Conservation (phyloP, 2,113 vertebrate species). For the Blennius ocellaris region DNA sequence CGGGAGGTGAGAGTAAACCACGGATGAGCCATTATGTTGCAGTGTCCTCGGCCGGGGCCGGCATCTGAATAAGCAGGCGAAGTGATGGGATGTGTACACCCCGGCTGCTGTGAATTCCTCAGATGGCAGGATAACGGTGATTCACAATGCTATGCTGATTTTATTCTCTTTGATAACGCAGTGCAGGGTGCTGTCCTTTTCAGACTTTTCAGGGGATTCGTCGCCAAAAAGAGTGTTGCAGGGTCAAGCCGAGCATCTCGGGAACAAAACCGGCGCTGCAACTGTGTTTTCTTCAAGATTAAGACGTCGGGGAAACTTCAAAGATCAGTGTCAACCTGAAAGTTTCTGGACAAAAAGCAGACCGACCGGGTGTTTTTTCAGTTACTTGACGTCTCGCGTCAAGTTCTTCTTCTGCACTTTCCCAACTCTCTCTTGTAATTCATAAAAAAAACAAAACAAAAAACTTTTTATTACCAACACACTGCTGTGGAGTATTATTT, state of each 20-base stretch:
- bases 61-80: conserved; percentile 70
- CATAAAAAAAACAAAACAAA: too few species aligned
- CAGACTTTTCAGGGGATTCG: conserved; percentile 29
- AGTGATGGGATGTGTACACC: conserved; percentile 53
- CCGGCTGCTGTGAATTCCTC: conserved; percentile 40
- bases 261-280: conserved; percentile 1
- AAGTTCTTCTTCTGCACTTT: not conserved
- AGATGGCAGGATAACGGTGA: conserved; percentile 64
- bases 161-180: conserved; percentile 55
- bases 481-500: conserved; percentile 8
- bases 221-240: conserved; percentile 6
- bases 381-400: not conserved
- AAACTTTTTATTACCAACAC: conserved; percentile 1
- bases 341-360: not conserved
- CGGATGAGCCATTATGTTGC: conserved; percentile 67
- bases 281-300: conserved; percentile 5
- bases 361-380: not conserved
- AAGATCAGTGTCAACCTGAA: not conserved
- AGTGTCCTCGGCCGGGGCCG: conserved; percentile 50
- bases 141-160: conserved; percentile 65
- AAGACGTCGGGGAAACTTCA: not conserved
- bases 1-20: conserved; percentile 73
- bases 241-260: conserved; percentile 25
- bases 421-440: not conserved
- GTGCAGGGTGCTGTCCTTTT: conserved; percentile 55